phyloP scores from a whole-genome alignment of 2,113 vertebrate genomes.

The Prolemur simus region DNA sequence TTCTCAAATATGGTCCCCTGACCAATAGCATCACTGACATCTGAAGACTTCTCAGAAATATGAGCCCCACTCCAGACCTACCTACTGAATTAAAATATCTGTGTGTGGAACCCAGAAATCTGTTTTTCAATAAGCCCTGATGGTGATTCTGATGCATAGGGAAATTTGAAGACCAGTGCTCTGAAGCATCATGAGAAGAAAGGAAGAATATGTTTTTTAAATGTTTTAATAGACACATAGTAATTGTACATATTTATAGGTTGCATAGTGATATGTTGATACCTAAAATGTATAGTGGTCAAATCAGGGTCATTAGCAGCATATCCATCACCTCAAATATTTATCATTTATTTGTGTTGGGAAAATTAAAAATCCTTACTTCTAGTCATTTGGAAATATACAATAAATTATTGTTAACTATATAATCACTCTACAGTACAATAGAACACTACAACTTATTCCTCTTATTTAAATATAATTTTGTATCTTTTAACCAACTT shows the following conservation, averaged over 20 bases:
- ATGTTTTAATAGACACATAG: neutral
- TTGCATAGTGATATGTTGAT: neutral
- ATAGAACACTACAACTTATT: neutral
- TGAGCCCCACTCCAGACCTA: rapidly evolving
- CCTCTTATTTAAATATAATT: neutral
- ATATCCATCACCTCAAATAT: too few species aligned
- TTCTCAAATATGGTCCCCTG: neutral
- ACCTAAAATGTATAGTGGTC: too few species aligned
- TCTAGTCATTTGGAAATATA: neutral
- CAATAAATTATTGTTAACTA: neutral
- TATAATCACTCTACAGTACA: neutral
- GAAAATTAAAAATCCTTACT: neutral
- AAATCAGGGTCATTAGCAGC: too few species aligned
- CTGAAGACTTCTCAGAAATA: neutral
- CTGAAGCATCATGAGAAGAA: neutral
- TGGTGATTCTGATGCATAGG: neutral
- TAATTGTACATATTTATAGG: neutral
- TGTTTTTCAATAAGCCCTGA: neutral
- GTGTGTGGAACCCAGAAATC: neutral
- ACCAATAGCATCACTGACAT: rapidly evolving
- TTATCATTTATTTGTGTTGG: neutral
- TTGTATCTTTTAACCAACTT: neutral
- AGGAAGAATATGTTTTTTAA: neutral
- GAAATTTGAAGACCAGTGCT: neutral
- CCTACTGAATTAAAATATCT: neutral